A percentile compares a stretch with the other conserved stretches of the same genome.
phyloP scores from a whole-genome alignment of 53 echinoderm and acorn worm genomes.

The Echinarachnius parma region DNA sequence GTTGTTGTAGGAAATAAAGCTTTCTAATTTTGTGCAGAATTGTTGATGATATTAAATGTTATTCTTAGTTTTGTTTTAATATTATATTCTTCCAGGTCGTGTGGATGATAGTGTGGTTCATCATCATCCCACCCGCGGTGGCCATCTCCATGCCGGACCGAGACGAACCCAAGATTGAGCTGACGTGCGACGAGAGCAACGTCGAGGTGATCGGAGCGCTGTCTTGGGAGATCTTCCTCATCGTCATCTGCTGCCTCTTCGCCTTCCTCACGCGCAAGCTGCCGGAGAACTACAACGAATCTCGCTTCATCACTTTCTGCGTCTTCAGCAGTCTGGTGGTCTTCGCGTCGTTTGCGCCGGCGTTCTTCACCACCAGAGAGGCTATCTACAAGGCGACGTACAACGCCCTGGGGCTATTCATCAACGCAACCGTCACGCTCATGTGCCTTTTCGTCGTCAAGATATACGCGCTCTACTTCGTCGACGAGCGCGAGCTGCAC shows the following conservation, averaged over 20 bases:
- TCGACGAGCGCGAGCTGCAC: conserved; percentile 83
- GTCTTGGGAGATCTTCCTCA: conserved; percentile 74
- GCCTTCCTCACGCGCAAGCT: conserved; percentile 90
- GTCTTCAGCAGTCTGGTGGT: conserved; percentile 86
- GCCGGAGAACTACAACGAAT: conserved; percentile 98
- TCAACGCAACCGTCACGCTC: conserved; percentile 80
- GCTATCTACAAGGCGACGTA: conserved; percentile 69
- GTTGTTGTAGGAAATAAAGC: too few species aligned
- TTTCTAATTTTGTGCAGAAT: too few species aligned
- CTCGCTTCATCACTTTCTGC: conserved; percentile 91
- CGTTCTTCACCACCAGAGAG: conserved; percentile 79
- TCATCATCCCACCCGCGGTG: conserved; percentile 65
- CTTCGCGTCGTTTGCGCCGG: conserved; percentile 71
- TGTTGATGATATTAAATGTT: too few species aligned
- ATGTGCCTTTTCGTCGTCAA: conserved; percentile 82
- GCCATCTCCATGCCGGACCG: conserved; percentile 53
- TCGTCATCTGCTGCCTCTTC: conserved; percentile 82
- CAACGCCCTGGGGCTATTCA: conserved; percentile 70
- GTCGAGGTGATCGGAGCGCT: conserved; percentile 65
- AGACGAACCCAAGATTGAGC: conserved; percentile 53
- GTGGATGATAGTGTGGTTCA: conserved; percentile 66
- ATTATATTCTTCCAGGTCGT: conserved; percentile 50
- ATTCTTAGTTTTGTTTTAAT: too few species aligned
- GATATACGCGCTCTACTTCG: conserved; percentile 96
- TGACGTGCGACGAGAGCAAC: conserved; percentile 54